Evolutionary conservation across 2,888 invertebrate species (phyloP).

Genomic region (Stegophylla sp.): DNA sequence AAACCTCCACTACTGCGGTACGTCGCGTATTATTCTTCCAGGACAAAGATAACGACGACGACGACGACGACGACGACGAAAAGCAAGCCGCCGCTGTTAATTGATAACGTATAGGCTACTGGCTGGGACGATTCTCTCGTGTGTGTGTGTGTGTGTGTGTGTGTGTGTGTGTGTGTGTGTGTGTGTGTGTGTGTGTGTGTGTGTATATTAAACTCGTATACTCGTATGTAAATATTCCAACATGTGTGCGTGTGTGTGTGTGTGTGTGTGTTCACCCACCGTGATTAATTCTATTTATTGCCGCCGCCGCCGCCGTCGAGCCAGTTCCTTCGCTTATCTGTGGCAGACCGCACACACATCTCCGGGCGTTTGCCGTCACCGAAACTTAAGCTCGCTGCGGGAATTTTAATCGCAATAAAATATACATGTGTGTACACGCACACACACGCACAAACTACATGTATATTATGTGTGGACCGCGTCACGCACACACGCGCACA

Average conservation of each 20-base stretch:
- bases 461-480: no score
- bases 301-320: slow-evolving; percentile 29
- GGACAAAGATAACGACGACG: neutral
- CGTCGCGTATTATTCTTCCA: neutral
- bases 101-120: slow-evolving; percentile 1
- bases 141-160: no score
- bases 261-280: slow-evolving; percentile 26
- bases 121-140: neutral
- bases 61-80: neutral
- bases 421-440: slow-evolving; percentile 9
- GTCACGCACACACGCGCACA: no score
- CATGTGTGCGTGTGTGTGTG: neutral
- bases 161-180: no score
- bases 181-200: no score
- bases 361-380: slow-evolving; percentile 37
- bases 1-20: no score
- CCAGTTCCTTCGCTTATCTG: slow-evolving; percentile 47
- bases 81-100: slow-evolving; percentile 8
- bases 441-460: no score
- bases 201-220: no score
- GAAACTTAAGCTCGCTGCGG: slow-evolving; percentile 27
- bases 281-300: slow-evolving; percentile 58
- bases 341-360: slow-evolving; percentile 53
- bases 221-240: no score
- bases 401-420: slow-evolving; percentile 54